Base-by-base conservation (phyloP, 2,113 vertebrate species). In the Lagopus leucura region DNA sequence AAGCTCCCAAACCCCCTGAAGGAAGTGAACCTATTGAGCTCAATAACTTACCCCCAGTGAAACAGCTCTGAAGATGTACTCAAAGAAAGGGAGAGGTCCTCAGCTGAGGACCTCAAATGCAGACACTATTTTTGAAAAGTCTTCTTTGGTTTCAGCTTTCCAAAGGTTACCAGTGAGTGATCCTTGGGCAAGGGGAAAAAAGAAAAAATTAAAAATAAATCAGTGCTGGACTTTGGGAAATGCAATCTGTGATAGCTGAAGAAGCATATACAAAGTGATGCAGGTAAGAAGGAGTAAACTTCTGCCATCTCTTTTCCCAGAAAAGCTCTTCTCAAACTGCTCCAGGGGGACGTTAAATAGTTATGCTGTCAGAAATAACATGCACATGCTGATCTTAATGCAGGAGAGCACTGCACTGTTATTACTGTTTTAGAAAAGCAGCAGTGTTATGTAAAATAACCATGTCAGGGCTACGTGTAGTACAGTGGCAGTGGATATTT, bases 351-450 rank as follows among this genome's bases (percentile, higher is more conserved):
- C 38, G 32, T 27, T 25, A 40, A 69, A 21, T 40, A 24, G 6
- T 17, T 82, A 12, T 27, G 55, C 21, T 48, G 22, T 61, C 87
- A 63, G 60, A 88, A 85, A 74, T 12, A 70, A 40, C 14, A 47
- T 0, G 0, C 8, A 52, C 47, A 28, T 2, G 1, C 34, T 12
- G 13, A 60, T 55, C 64, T 63, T 45, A 15, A 1, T 1, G 6
- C 27, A 10, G 43, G 43, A 72, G 17, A 77, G 42, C 63, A 45
- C 43, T 66, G 58, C 10, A 18, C 40, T 13, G 9, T 7, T 32
- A 19, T 1, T 40, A 61, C n/a, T 17, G 48, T 50, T 81, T 78
- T 10, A 16, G 61, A 82, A 58, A 24, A 66, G 40, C 22, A 65
- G 4, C 5, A 82, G 63, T 4, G 3, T 2, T 13, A 69, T 45